Evolutionary conservation across 2,888 invertebrate genomes (phyloP).

Genomic region (Leptodirus hochenwartii): DNA sequence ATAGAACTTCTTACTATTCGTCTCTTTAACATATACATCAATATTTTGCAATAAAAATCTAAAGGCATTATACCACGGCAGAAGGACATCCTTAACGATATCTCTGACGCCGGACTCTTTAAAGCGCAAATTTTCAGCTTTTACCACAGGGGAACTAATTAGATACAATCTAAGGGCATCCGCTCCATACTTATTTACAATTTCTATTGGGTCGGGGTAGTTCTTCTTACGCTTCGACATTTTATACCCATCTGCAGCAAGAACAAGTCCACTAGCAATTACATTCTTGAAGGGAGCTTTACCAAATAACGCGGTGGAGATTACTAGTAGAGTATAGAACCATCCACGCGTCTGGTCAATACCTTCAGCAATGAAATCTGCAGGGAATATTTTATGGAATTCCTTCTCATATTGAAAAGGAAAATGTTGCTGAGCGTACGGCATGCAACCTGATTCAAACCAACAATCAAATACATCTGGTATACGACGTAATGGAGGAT

Average conservation of each 20-base stretch:
- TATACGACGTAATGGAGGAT: conserved; percentile 69
- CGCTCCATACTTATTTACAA: conserved; percentile 85
- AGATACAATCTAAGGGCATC: conserved; percentile 92
- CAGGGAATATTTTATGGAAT: conserved; percentile 85
- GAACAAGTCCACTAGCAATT: conserved; percentile 86
- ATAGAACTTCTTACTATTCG: conserved; percentile 23
- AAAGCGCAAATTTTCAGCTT: conserved; percentile 90
- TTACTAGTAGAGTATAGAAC: conserved; percentile 94
- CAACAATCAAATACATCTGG: conserved; percentile 98
- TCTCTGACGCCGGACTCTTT: conserved; percentile 94
- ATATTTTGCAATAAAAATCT: conserved; percentile 91
- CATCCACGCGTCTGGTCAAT: conserved; percentile 95
- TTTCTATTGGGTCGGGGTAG: conserved; percentile 90
- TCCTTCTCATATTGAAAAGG: conserved; percentile 85
- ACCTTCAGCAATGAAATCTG: conserved; percentile 99
- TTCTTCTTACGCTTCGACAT: conserved; percentile 99
- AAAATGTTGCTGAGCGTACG: conserved; percentile 91
- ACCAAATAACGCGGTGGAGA: conserved; percentile 88
- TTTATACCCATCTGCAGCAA: conserved; percentile 96
- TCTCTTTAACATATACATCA: conserved; percentile 56
- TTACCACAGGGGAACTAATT: conserved; percentile 94
- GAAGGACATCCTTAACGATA: conserved; percentile 89
- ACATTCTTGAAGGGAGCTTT: conserved; percentile 96
- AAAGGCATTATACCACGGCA: conserved; percentile 93
- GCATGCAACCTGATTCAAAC: conserved; percentile 99